Base-by-base conservation (phyloP, 2,797 vertebrate genomes). In the Platalea minor region DNA sequence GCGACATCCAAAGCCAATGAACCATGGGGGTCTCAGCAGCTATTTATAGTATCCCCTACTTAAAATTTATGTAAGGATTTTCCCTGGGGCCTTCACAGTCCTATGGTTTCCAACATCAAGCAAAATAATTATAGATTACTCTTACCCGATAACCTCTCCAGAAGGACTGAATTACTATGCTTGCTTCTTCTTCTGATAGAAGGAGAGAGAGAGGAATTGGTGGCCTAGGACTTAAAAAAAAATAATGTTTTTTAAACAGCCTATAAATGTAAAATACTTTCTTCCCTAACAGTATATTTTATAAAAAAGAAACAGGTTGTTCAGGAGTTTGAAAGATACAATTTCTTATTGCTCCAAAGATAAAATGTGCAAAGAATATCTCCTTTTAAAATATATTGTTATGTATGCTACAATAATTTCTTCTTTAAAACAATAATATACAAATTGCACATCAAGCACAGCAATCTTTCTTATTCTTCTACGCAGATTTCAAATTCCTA, bases 101-200 rank as follows among this genome's bases (percentile, higher is more conserved):
- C 91, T 92, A 76, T 8, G 31, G 85, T 95, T 83, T 91, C 89
- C 80, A 94, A 89, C 84, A 85, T 91, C 92, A 95, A 95, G 95
- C 54, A 83, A 86, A 88, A 95, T 70, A 79, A 89, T 69, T 70
- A 86, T 50, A 92, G 83, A 54, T 70, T 78, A 76, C 33, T 93
- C 98, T 98, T 97, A 98, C 99, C 99, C 98, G 98, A 97, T 99
- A 99, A 93, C 99, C 99, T 95, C 99, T 99, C 99, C 99, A 99
- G 97, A 98, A 99, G 57, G 99, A 97, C 96, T 99, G 99, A 86
- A 99, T 99, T 85, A 98, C 73, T 57, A 98, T 72, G 25, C 98
- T 98, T 31, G 99, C 99, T 95, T 98, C 97, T 35, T 98, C 97
- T 68, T 99, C 98, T 11, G 98, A 98, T 31, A 99, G 96, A 82